Percentiles rank a stretch among this genome's conserved stretches.
Conservation (phyloP, 2,797 vertebrate genomes). For the Liparis tanakae region DNA sequence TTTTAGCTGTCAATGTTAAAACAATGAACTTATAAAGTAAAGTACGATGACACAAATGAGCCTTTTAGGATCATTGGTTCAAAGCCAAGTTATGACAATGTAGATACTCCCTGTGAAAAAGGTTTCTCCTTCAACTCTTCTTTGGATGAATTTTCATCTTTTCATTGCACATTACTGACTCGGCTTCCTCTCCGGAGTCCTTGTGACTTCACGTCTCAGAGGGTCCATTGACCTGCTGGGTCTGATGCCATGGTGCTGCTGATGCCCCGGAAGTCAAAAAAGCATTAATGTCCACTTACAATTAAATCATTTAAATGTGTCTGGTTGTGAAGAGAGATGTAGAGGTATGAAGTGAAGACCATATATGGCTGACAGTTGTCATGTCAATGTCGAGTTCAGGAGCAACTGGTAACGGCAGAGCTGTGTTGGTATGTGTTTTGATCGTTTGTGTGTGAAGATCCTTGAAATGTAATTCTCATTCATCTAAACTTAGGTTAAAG, state of each 20-base stretch:
- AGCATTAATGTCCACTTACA: not conserved
- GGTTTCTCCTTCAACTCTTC: not conserved
- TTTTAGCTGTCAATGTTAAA: slow-evolving; percentile 1
- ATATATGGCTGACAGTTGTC: not conserved
- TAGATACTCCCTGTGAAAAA: not conserved
- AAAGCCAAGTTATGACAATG: slow-evolving; percentile 3
- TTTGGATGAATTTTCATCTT: too few relatives aligned
- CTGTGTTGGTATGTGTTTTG: not conserved
- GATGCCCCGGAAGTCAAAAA: not conserved
- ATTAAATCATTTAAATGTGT: not conserved
- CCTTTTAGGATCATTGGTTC: slow-evolving; percentile 10
- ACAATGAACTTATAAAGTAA: slow-evolving; percentile 9
- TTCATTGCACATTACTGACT: too few relatives aligned
- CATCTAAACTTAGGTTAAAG: not conserved
- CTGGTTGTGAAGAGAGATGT: not conserved
- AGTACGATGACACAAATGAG: not conserved
- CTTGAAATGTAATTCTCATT: not conserved
- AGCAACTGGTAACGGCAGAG: not conserved
- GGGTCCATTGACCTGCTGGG: too few relatives aligned
- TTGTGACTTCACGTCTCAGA: too few relatives aligned
- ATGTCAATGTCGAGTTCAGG: not conserved
- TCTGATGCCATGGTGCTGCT: too few relatives aligned
- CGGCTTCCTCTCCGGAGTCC: too few relatives aligned
- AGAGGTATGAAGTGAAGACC: not conserved
- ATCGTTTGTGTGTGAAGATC: not conserved